Evolutionary conservation across 1,140 invertebrate species (phyloP).

Genomic region (Drosophila pectinifera): DNA sequence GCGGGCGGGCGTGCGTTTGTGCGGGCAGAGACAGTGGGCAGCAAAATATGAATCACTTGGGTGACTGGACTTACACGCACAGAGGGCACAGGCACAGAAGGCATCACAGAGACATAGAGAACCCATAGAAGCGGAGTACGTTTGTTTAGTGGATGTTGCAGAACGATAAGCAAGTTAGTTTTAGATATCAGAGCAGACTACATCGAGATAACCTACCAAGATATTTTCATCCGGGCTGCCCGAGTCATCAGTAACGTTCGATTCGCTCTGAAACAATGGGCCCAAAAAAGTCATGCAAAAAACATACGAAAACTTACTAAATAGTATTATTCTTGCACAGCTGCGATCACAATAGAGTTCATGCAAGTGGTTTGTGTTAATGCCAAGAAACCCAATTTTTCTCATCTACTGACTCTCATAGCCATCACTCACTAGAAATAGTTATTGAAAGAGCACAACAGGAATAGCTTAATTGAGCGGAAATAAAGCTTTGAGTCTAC

Average conservation of each 20-base stretch:
- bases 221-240: slow-evolving; percentile 87
- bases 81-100: slow-evolving; percentile 25
- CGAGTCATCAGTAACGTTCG: slow-evolving; percentile 62
- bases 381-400: neutral
- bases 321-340: slow-evolving; percentile 6
- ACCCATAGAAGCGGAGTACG: slow-evolving; percentile 10
- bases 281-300: slow-evolving; percentile 58
- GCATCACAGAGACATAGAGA: slow-evolving; percentile 27
- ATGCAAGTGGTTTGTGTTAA: neutral
- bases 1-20: slow-evolving; percentile 4
- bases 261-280: slow-evolving; percentile 55
- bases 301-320: slow-evolving; percentile 49
- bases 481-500: neutral
- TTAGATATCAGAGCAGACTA: slow-evolving; percentile 18
- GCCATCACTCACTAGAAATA: too few relatives aligned
- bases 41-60: slow-evolving; percentile 49
- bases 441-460: neutral
- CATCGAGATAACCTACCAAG: slow-evolving; percentile 84
- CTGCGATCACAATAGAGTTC: neutral
- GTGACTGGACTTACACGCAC: slow-evolving; percentile 66
- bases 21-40: slow-evolving; percentile 22
- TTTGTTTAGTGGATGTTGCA: slow-evolving; percentile 45
- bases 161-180: slow-evolving; percentile 72
- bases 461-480: too few relatives aligned
- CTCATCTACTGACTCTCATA: neutral